Evolutionary conservation across 2,113 vertebrate genomes (phyloP), one percentile per base, ranked within the genome.

Genomic region (Centropus bengalensis): DNA sequence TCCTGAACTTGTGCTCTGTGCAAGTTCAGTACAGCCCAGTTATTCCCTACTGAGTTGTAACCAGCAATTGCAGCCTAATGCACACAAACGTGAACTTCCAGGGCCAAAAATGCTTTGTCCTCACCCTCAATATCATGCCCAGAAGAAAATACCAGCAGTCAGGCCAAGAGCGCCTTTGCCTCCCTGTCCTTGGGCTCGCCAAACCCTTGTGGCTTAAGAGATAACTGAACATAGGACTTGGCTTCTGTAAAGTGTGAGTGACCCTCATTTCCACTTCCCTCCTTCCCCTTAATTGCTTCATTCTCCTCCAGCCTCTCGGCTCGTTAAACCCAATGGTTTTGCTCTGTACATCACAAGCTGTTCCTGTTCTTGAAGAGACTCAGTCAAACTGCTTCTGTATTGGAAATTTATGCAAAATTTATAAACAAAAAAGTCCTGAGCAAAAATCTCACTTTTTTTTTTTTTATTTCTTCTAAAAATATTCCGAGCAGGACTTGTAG

Each of bases 361-460:
- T 47, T 89, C 86, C 54, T 40, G 9, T 12, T 73, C 89, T 89
- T 89, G 66, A 91, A 47, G 82, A 82, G 78, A 73, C 47, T 54
- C 87, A 7, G 22, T 76, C 52, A 40, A 82, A 79, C 75, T 32
- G 67, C 89, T 83, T 93, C 81, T 91, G 87, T 49, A 55, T 40
- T 77, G 54, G 84, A 87, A 91, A 94, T 93, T 38, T 84, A 92
- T 80, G 71, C 66, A 84, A 91, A 75, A 92, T 67, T 66, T 86
- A 87, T 85, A 96, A 95, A 89, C 78, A 91, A 89, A 59, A 86
- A 81, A 27, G 22, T 75, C 66, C 42, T 0, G 3, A 60, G 63
- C 54, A 87, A 69, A 93, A 93, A 92, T 82, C 40, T 85, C 36
- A 8, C 79, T 73, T 80, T 36, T 36, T 36, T 55, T 67, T 69